Percentiles rank a stretch among this genome's conserved stretches.
Evolutionary conservation across 2,888 invertebrate genomes (phyloP).

Genomic region (Adineta ricciae): DNA sequence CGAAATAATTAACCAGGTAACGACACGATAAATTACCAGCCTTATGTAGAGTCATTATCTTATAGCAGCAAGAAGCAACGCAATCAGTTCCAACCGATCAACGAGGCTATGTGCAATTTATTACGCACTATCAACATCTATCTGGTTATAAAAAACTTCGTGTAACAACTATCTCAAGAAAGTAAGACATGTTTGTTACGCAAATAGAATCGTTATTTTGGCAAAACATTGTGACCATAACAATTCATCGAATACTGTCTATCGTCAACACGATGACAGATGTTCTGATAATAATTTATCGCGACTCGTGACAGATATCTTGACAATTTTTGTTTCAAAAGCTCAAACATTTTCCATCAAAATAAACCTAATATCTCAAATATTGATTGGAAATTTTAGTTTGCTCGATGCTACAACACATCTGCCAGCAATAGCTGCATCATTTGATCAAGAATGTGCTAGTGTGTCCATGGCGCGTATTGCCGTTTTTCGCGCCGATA

Average conservation of each 20-base stretch:
- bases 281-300: no score
- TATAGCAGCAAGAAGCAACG: slow-evolving; percentile 79
- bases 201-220: no score
- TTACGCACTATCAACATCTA: slow-evolving; percentile 94
- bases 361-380: no score
- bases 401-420: slow-evolving; percentile 89
- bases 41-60: no score
- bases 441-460: slow-evolving; percentile 94
- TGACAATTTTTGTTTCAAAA: no score
- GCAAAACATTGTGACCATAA: no score
- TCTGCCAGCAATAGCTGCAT: slow-evolving; percentile 78
- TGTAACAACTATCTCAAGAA: slow-evolving; percentile 91
- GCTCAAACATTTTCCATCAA: no score
- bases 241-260: no score
- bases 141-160: slow-evolving; percentile 85
- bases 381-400: slow-evolving; percentile 36
- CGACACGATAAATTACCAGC: no score
- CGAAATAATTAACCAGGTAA: slow-evolving; percentile 66
- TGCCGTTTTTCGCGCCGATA: slow-evolving; percentile 80
- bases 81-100: slow-evolving; percentile 68
- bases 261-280: no score
- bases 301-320: no score
- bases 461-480: slow-evolving; percentile 92
- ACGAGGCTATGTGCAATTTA: slow-evolving; percentile 89
- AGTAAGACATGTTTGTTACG: slow-evolving; percentile 54